phyloP scores from a whole-genome alignment of 2,888 invertebrate species.

The Tethea ocularis region DNA sequence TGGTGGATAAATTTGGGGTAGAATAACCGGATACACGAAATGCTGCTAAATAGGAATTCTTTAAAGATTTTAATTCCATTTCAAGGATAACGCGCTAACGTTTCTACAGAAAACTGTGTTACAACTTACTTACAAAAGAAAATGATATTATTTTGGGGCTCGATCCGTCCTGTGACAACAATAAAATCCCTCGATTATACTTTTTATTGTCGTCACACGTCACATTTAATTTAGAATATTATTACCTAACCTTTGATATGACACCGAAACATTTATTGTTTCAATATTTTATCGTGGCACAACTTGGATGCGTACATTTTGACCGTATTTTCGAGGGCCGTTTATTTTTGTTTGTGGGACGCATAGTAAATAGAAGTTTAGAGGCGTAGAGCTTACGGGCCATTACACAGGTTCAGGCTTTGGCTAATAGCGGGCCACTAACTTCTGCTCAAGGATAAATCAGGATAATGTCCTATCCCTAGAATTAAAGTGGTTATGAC shows the following conservation, averaged over 20 bases:
- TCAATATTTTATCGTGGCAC: background rate
- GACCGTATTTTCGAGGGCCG: slow-evolving; percentile 11
- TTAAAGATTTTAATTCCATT: slow-evolving; percentile 30
- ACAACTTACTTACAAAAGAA: too few species aligned
- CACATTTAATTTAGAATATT: too few species aligned
- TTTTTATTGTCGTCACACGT: slow-evolving; percentile 28
- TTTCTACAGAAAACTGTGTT: too few species aligned
- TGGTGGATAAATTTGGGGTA: slow-evolving; percentile 37
- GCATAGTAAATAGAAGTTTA: slow-evolving; percentile 39
- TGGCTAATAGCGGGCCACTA: slow-evolving; percentile 47
- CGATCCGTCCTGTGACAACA: slow-evolving; percentile 39
- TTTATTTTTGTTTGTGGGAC: slow-evolving; percentile 22
- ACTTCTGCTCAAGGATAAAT: slow-evolving; percentile 48
- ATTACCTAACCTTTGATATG: too few species aligned
- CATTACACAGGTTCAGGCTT: slow-evolving; percentile 50
- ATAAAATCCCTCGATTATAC: too few species aligned
- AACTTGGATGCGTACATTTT: slow-evolving; percentile 1
- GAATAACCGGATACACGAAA: slow-evolving; percentile 27
- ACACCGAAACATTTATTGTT: background rate
- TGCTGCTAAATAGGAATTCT: slow-evolving; percentile 27
- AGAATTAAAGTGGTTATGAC: slow-evolving; percentile 2
- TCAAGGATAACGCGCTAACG: slow-evolving; percentile 37
- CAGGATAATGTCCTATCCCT: slow-evolving; percentile 38
- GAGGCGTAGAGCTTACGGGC: slow-evolving; percentile 42
- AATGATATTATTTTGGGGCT: slow-evolving; percentile 44